A percentile compares a stretch with the other conserved stretches of the same genome.
These are phyloP conservation scores for Linyphia triangularis DNA, from an alignment of 2,888 invertebrate genomes.

Conservation along the genomic window DNA sequence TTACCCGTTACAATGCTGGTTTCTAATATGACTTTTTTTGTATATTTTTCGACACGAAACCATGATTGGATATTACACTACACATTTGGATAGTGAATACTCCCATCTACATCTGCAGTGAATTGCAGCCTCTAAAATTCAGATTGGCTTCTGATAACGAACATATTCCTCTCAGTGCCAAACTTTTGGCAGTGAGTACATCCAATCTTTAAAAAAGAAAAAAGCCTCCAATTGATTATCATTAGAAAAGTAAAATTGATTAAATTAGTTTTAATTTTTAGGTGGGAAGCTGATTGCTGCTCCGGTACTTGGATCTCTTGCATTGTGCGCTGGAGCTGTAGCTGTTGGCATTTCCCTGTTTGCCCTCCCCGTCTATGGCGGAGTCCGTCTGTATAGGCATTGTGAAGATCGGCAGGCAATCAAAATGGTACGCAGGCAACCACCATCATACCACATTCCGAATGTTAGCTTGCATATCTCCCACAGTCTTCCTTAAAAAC, in stretches of 20 bases:
- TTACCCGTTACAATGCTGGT: too few relatives aligned
- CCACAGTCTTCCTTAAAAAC: slow-evolving; percentile 21
- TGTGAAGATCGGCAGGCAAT: slow-evolving; percentile 55
- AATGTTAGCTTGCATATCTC: slow-evolving; percentile 38
- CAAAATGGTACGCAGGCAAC: slow-evolving; percentile 32
- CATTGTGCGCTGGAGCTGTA: slow-evolving; percentile 79
- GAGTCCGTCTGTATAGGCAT: slow-evolving; percentile 76
- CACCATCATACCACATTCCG: slow-evolving; percentile 44
- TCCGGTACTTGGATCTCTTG: slow-evolving; percentile 77
- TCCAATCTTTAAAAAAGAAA: too few relatives aligned
- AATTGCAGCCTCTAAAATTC: too few relatives aligned
- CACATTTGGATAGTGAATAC: too few relatives aligned
- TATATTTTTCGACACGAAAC: too few relatives aligned
- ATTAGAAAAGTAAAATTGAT: not conserved
- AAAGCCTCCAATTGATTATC: too few relatives aligned
- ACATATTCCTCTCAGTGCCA: too few relatives aligned
- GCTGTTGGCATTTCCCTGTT: slow-evolving; percentile 79
- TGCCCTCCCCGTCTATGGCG: slow-evolving; percentile 79
- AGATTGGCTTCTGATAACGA: too few relatives aligned
- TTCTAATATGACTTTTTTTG: too few relatives aligned
- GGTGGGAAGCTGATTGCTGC: slow-evolving; percentile 77
- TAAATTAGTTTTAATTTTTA: slow-evolving; percentile 68
- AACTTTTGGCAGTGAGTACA: too few relatives aligned
- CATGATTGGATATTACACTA: too few relatives aligned
- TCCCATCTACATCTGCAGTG: too few relatives aligned